Evolutionary conservation across 2,888 invertebrate species (phyloP), one percentile per base, ranked within the genome.

Genomic region (Drosophila dives): DNA sequence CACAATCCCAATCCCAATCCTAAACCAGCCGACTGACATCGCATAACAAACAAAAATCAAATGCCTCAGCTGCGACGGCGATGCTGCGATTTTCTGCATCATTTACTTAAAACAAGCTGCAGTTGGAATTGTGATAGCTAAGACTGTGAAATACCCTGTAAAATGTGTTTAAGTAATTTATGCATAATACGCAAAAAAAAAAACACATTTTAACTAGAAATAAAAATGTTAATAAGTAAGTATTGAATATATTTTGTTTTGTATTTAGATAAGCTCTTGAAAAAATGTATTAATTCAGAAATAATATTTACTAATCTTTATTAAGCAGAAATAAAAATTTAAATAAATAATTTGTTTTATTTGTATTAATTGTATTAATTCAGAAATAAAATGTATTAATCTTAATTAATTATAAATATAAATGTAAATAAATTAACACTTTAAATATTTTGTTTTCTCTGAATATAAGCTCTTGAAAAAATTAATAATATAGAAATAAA

Each of bases 1-100:
- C 49, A 17, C n/a, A 29, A 32, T 11, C 8, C 33, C 15, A 15
- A 36, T 15, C 36, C 36, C 17, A 17, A 38, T 17, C 45, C 45
- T 15, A 45, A 45, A 15, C 45, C 23, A 15, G 45, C 45, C 75
- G 55, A 60, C 75, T 69, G 83, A 75, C 86, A 77, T 74, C 77
- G 75, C 66, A 77, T 33, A 72, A 65, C 86, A 86, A 89, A 85
- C 90, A 89, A 65, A 86, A 86, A 86, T 86, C 86, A 88, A 90
- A 86, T 83, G 90, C 73, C 62, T 83, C 71, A 72, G 68, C 69
- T 71, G 68, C 36, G 54, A 15, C 56, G 51, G 64, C 45, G 29
- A 33, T 54, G 58, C 87, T 64, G 74, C 71, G 87, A 87, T 87
- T 87, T 87, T 87, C 90, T 79, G 90, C 89, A 82, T 87, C 90